Conservation (phyloP, 2,113 vertebrate species). For the Telmatochromis brachygnathus region DNA sequence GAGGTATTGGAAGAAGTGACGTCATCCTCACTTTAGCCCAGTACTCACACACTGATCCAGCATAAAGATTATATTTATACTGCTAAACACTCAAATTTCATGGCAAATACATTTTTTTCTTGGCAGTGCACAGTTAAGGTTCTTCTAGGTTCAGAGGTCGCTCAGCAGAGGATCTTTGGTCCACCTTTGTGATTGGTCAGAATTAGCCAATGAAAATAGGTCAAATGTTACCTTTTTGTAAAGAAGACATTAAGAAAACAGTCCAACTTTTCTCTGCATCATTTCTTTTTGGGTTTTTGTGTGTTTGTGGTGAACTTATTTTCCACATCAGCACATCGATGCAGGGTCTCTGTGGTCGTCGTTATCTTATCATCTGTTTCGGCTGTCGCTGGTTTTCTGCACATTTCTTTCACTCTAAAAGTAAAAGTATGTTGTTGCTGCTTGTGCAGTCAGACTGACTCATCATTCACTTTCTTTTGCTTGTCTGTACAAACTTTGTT, state of each 20-base stretch:
- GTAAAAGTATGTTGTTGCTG: neutral
- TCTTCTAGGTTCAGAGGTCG: accelerated
- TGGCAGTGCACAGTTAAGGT: neutral
- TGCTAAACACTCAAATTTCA: neutral
- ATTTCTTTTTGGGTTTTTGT: neutral
- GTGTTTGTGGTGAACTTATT: neutral
- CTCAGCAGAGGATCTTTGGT: neutral
- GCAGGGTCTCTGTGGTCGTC: neutral
- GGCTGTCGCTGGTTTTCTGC: accelerated
- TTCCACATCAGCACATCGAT: too few relatives aligned
- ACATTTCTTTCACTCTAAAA: neutral
- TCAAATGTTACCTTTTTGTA: neutral
- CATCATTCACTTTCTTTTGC: neutral
- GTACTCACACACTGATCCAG: accelerated
- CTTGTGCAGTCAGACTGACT: neutral
- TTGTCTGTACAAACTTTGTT: accelerated
- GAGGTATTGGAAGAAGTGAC: accelerated
- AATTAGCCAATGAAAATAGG: neutral
- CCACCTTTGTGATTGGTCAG: neutral
- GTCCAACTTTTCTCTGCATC: accelerated
- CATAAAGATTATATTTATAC: neutral
- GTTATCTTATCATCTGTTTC: neutral
- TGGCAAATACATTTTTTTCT: accelerated
- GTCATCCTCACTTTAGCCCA: neutral
- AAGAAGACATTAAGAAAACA: accelerated